Evolutionary conservation across 2,113 vertebrate genomes (phyloP).

Genomic region (Salvelinus alpinus): DNA sequence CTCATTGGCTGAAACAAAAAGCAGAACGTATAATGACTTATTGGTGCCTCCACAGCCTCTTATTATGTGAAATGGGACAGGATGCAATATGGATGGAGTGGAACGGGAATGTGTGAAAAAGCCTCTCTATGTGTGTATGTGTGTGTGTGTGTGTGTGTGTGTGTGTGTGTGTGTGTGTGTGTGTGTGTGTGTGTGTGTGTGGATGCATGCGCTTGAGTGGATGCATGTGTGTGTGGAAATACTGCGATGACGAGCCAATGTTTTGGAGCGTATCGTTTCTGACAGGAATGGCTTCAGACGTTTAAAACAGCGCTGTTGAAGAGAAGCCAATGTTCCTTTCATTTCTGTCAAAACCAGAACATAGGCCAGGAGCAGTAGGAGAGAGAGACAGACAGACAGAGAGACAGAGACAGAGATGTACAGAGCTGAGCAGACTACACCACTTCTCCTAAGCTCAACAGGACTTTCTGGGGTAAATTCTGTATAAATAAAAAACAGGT

Average conservation of each 20-base stretch:
- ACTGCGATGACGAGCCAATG: background rate
- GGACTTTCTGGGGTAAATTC: background rate
- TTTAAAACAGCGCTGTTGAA: conserved; percentile 18
- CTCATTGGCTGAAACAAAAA: background rate
- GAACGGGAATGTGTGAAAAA: conserved; percentile 3
- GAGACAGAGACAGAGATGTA: background rate
- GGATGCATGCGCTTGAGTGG: too few relatives aligned
- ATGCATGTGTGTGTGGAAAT: too few relatives aligned
- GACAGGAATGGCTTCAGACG: conserved; percentile 25
- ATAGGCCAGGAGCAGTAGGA: background rate
- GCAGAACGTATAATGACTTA: conserved; percentile 42
- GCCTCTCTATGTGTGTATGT: background rate
- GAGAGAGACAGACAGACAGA: too few relatives aligned
- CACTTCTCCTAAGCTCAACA: background rate
- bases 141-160: background rate
- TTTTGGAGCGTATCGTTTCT: background rate
- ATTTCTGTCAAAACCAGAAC: too few relatives aligned
- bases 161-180: background rate
- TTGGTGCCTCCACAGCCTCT: conserved; percentile 31
- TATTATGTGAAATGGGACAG: conserved; percentile 31
- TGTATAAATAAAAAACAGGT: background rate
- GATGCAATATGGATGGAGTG: conserved; percentile 28
- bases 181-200: background rate
- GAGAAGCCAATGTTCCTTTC: background rate
- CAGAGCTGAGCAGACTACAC: background rate